phyloP scores from a whole-genome alignment of 1,140 invertebrate genomes.

The Anastatus disparis region DNA sequence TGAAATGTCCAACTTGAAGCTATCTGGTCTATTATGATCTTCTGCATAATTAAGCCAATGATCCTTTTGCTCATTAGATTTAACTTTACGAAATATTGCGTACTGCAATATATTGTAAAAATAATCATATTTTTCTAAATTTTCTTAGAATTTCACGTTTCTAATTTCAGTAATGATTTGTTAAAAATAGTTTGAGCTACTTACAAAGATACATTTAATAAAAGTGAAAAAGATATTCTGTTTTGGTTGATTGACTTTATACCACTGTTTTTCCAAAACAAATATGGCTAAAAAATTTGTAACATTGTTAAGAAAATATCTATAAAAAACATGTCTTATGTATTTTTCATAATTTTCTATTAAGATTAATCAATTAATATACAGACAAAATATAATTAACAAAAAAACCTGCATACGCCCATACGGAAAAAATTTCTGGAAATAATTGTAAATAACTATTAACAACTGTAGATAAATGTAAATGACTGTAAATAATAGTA shows the following conservation, averaged over 20 bases:
- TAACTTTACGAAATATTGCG: conserved; percentile 57
- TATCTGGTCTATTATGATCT: conserved; percentile 83
- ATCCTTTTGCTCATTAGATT: conserved; percentile 63
- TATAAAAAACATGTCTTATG: too few relatives aligned
- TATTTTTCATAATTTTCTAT: too few relatives aligned
- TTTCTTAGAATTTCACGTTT: conserved; percentile 14
- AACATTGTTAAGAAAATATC: too few relatives aligned
- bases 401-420: too few relatives aligned
- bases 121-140: conserved; percentile 26
- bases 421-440: too few relatives aligned
- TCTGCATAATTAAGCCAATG: conserved; percentile 86
- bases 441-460: too few relatives aligned
- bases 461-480: too few relatives aligned
- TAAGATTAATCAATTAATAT: too few relatives aligned
- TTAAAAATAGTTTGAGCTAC: conserved; percentile 54
- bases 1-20: conserved; percentile 96
- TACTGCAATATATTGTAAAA: conserved; percentile 50
- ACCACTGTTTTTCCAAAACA: conserved; percentile 78
- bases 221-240: conserved; percentile 87
- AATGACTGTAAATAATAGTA: too few relatives aligned
- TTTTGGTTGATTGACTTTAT: conserved; percentile 80
- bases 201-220: conserved; percentile 80
- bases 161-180: too few relatives aligned
- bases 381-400: too few relatives aligned
- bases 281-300: conserved; percentile 85